Evolutionary conservation across 2,888 invertebrate species (phyloP).

Genomic region (Fragum fragum): DNA sequence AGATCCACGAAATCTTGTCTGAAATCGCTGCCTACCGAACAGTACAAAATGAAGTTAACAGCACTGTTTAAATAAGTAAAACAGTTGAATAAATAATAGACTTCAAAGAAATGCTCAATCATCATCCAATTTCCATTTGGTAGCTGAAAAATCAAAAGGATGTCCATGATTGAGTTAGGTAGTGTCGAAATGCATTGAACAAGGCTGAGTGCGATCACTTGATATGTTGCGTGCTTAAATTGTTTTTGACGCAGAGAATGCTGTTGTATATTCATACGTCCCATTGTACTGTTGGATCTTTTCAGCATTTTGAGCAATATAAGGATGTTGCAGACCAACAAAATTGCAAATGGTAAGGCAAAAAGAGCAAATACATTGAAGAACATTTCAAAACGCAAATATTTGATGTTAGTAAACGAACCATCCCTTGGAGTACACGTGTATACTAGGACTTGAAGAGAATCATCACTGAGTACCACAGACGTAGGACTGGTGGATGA

Average conservation of each 20-base stretch:
- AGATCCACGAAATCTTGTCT: constrained; percentile 1
- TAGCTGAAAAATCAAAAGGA: neutral
- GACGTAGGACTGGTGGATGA: neutral
- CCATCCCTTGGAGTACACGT: neutral
- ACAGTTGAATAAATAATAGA: constrained; percentile 10
- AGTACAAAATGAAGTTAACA: constrained; percentile 1
- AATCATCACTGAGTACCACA: neutral
- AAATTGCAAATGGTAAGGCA: neutral
- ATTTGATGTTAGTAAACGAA: neutral
- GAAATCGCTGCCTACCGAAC: constrained; percentile 8
- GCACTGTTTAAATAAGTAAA: constrained; percentile 18
- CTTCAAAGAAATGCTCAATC: neutral
- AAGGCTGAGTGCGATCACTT: constrained; percentile 4
- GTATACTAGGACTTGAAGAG: neutral
- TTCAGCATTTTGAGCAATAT: constrained; percentile 1
- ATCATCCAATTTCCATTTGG: neutral
- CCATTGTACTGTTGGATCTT: neutral
- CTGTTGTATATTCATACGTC: neutral
- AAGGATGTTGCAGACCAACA: constrained; percentile 3
- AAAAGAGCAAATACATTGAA: neutral
- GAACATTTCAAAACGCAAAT: neutral
- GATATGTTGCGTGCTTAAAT: constrained; percentile 10
- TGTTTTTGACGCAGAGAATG: neutral
- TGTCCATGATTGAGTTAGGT: neutral
- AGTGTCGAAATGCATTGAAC: neutral